Evolutionary conservation across 2,113 vertebrate genomes (phyloP).

Genomic region (Perca schrenkii): DNA sequence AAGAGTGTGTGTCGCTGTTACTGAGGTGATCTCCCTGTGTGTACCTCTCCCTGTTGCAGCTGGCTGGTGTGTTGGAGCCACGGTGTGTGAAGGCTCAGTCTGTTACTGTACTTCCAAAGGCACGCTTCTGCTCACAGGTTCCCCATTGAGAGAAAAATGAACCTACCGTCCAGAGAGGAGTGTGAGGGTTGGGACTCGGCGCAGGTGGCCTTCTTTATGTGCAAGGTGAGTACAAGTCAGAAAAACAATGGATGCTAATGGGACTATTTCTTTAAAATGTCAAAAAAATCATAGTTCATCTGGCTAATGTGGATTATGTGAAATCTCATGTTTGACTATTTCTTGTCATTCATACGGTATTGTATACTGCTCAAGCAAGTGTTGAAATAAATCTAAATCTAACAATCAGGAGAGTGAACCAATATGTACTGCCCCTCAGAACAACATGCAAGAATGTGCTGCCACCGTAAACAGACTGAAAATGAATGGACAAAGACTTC

Average conservation of each 20-base stretch:
- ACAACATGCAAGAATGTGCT: constrained; percentile 86
- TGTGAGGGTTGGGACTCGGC: constrained; percentile 86
- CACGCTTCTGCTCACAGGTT: constrained; percentile 36
- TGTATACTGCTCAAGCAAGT: background rate
- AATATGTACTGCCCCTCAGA: constrained; percentile 68
- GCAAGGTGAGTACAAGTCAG: constrained; percentile 83
- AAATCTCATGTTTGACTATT: background rate
- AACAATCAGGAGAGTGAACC: background rate
- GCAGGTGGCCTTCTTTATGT: constrained; percentile 85
- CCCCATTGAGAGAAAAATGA: constrained; percentile 77
- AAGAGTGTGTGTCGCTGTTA: constrained; percentile 24
- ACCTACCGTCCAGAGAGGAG: constrained; percentile 87
- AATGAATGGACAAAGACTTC: constrained; percentile 83
- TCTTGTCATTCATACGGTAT: background rate
- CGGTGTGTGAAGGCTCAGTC: constrained; percentile 52
- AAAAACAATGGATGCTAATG: background rate
- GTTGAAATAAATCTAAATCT: background rate
- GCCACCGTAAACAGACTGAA: constrained; percentile 73
- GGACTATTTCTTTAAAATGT: constrained; percentile 17
- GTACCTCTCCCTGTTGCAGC: constrained; percentile 40
- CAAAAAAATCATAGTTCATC: background rate
- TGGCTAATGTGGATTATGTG: background rate
- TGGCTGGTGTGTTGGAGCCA: constrained; percentile 6
- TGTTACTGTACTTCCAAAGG: constrained; percentile 48
- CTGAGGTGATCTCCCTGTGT: constrained; percentile 69